These are phyloP conservation scores for Sarcophaga peregrina DNA, from an alignment of 1,140 invertebrate genomes.

Conservation along the genomic window DNA sequence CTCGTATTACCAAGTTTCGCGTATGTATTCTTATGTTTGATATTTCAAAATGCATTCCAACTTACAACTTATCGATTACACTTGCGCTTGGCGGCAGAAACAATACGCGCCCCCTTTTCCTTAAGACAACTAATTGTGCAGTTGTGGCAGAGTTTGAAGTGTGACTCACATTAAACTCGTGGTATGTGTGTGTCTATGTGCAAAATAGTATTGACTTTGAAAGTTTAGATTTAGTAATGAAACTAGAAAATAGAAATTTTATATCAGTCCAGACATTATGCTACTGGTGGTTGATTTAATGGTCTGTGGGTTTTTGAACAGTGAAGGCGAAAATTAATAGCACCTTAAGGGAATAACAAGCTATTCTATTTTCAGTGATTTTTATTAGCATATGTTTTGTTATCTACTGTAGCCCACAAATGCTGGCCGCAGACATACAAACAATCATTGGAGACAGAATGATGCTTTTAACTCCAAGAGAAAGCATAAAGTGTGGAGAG, in stretches of 20 bases:
- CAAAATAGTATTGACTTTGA: conserved; percentile 32
- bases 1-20: neutral
- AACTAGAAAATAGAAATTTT: conserved; percentile 11
- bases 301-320: neutral
- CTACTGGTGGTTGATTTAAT: neutral
- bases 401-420: neutral
- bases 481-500: too few species aligned
- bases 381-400: neutral
- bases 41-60: conserved; percentile 6
- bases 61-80: conserved; percentile 23
- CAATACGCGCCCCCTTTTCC: neutral
- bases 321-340: too few species aligned
- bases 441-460: neutral
- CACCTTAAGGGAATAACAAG: too few species aligned
- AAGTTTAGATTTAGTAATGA: conserved; percentile 28
- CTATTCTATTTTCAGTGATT: too few species aligned
- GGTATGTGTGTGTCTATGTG: neutral
- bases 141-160: neutral
- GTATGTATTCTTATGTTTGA: neutral
- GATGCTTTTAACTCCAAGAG: conserved; percentile 13
- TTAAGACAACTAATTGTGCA: neutral
- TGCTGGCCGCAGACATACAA: neutral
- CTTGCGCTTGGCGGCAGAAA: neutral
- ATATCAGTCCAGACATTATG: neutral
- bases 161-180: neutral